A percentile compares a stretch with the other conserved stretches of the same genome.
phyloP scores from a whole-genome alignment of 2,797 vertebrate species.

The Chiloscyllium punctatum region DNA sequence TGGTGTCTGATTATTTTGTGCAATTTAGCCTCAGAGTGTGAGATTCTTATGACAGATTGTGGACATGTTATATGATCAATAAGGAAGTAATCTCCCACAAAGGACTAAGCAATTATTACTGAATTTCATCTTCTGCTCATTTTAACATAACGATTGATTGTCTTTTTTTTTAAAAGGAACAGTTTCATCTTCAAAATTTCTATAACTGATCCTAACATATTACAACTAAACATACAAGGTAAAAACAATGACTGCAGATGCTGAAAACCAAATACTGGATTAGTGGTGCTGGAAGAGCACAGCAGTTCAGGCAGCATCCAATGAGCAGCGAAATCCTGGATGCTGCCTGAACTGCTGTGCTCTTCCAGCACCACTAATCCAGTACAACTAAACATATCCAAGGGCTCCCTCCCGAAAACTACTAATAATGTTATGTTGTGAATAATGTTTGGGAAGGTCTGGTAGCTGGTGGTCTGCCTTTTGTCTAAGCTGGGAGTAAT shows the following conservation, averaged over 20 bases:
- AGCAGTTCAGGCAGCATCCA: no score
- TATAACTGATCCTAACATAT: not conserved
- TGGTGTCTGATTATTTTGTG: not conserved
- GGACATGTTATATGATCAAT: not conserved
- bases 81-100: not conserved
- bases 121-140: no score
- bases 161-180: not conserved
- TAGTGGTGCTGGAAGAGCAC: no score
- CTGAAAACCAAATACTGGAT: no score
- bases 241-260: no score
- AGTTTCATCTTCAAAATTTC: not conserved
- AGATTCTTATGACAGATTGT: not conserved
- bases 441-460: not conserved
- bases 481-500: not conserved
- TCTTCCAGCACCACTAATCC: no score
- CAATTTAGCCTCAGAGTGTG: not conserved
- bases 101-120: not conserved
- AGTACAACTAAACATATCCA: not conserved
- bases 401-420: not conserved
- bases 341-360: no score
- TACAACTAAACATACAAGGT: not conserved
- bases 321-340: no score
- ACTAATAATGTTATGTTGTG: not conserved
- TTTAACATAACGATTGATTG: no score
- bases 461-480: no score